Evolutionary conservation across 2,113 vertebrate genomes (phyloP).

Genomic region (Cnemophilus loriae): DNA sequence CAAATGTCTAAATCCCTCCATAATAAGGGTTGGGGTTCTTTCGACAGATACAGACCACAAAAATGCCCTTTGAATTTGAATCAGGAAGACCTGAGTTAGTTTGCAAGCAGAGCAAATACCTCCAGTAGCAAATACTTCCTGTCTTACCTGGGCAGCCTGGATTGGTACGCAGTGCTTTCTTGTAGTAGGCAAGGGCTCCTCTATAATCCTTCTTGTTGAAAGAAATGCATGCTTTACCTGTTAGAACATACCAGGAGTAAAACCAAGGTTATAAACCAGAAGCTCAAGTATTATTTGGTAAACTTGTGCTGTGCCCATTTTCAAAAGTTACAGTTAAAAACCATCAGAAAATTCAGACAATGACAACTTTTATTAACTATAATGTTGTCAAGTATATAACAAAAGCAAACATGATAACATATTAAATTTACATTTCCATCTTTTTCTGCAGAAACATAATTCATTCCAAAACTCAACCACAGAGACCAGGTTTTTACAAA

Average conservation of each 20-base stretch:
- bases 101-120: background rate
- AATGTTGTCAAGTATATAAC: background rate
- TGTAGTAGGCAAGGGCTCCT: conserved; percentile 97
- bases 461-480: background rate
- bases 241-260: background rate
- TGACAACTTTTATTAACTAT: background rate
- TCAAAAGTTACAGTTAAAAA: background rate
- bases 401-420: background rate
- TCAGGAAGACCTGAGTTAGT: background rate
- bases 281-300: background rate
- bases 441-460: background rate
- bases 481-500: background rate
- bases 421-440: background rate
- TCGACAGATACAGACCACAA: background rate
- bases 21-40: background rate
- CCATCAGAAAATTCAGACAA: background rate
- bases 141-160: conserved; percentile 93
- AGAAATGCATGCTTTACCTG: conserved; percentile 98
- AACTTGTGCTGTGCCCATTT: background rate
- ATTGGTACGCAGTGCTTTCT: conserved; percentile 96
- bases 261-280: background rate
- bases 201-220: conserved; percentile 99
- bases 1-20: background rate
- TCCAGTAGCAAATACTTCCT: background rate
- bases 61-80: background rate